phyloP scores from a whole-genome alignment of 2,888 invertebrate species.

The Watsonalla binaria region DNA sequence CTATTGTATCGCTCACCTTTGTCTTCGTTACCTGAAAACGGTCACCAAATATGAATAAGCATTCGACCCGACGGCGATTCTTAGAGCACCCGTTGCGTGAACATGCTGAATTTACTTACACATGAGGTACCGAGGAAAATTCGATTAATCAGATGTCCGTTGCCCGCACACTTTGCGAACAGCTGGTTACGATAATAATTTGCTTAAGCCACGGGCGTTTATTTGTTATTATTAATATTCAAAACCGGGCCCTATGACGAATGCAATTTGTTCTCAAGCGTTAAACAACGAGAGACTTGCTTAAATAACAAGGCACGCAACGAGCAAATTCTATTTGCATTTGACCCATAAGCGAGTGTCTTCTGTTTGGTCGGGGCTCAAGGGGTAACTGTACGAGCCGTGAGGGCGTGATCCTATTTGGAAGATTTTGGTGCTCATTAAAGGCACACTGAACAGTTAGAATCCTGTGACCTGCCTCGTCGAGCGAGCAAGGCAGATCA shows the following conservation, averaged over 20 bases:
- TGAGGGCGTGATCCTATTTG: constrained; percentile 10
- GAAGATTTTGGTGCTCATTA: neutral
- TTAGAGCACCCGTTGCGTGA: constrained; percentile 4
- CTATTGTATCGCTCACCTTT: constrained; percentile 32
- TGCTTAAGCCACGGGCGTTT: constrained; percentile 49
- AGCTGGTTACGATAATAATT: constrained; percentile 36
- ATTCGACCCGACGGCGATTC: no score
- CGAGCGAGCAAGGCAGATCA: neutral
- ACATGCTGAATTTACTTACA: neutral
- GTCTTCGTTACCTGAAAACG: constrained; percentile 14
- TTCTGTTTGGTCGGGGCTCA: constrained; percentile 33
- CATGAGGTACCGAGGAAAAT: constrained; percentile 14
- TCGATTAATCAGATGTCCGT: constrained; percentile 41
- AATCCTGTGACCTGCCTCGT: neutral
- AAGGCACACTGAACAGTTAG: neutral
- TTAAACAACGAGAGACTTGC: constrained; percentile 47
- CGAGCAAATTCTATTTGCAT: constrained; percentile 68
- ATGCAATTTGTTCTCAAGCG: constrained; percentile 60
- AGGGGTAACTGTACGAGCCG: constrained; percentile 14
- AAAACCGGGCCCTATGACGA: constrained; percentile 60
- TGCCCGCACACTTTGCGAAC: constrained; percentile 43
- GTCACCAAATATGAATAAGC: constrained; percentile 2
- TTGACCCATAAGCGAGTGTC: constrained; percentile 61
- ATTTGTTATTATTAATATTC: constrained; percentile 66
- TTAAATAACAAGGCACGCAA: constrained; percentile 59